phyloP scores from a whole-genome alignment of 37 sponge, comb jelly and placozoan genomes.

The Spongia lamella region DNA sequence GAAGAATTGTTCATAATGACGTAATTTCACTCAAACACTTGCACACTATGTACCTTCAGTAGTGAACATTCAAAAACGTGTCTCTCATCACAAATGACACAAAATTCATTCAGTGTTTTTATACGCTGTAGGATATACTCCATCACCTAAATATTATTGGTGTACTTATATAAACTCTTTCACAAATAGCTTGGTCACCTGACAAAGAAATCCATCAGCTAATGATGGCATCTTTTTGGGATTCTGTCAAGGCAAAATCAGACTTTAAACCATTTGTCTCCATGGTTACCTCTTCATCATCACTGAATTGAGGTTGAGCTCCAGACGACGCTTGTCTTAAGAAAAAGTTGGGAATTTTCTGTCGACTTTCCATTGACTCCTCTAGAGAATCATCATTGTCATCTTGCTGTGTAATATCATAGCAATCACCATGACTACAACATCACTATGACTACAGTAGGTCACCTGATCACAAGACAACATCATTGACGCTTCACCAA shows the following conservation, averaged over 20 bases:
- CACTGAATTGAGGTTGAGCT: constrained; percentile 9
- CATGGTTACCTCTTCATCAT: constrained; percentile 16
- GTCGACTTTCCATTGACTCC: too few species aligned
- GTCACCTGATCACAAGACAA: too few species aligned
- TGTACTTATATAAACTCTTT: too few species aligned
- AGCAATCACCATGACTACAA: too few species aligned
- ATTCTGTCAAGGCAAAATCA: neutral
- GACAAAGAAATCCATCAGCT: constrained; percentile 56
- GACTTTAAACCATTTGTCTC: constrained; percentile 9
- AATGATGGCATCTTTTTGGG: constrained; percentile 45
- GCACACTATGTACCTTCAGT: constrained; percentile 44
- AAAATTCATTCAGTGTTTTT: constrained; percentile 74
- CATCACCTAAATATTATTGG: constrained; percentile 25
- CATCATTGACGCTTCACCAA: too few species aligned
- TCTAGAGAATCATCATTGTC: too few species aligned
- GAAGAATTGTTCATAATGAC: neutral
- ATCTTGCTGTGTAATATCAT: too few species aligned
- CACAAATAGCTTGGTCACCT: too few species aligned
- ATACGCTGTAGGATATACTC: constrained; percentile 68
- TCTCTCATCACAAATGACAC: constrained; percentile 89
- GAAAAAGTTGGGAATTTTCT: neutral
- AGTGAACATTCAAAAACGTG: constrained; percentile 66
- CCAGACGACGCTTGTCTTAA: constrained; percentile 36
- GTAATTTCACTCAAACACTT: neutral
- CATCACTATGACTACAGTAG: too few species aligned